Conservation (phyloP, 2,888 invertebrate species). For the Apodemia mormo region DNA sequence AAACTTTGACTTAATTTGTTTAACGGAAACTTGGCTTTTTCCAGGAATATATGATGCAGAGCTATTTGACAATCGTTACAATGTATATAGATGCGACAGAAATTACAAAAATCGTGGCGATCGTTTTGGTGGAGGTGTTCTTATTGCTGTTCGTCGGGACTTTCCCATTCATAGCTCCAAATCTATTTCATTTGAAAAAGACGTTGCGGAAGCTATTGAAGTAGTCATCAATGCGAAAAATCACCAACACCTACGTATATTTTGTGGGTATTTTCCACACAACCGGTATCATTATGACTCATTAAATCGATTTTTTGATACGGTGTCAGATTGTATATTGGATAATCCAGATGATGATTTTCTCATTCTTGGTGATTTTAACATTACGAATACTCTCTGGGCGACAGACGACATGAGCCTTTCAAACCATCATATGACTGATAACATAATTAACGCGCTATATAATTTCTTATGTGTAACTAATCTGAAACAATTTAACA, state of each 20-base stretch:
- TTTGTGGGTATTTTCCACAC: not conserved
- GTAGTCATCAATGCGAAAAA: too few species aligned
- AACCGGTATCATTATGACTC: not conserved
- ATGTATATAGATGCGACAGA: not conserved
- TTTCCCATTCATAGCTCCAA: too few species aligned
- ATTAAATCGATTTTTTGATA: not conserved
- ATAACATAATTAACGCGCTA: not conserved
- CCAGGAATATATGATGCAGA: not conserved
- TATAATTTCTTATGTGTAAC: slow-evolving; percentile 4
- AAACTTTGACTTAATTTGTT: not conserved
- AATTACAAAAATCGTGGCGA: not conserved
- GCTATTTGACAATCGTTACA: not conserved
- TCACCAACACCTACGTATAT: not conserved
- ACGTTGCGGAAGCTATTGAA: too few species aligned
- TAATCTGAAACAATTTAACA: not conserved
- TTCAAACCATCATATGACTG: not conserved
- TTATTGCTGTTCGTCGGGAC: not conserved
- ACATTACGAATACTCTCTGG: not conserved
- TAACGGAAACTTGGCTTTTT: not conserved
- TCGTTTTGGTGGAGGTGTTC: not conserved
- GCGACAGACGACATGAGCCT: not conserved
- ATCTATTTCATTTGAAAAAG: too few species aligned
- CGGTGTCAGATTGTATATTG: not conserved
- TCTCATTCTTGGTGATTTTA: not conserved
- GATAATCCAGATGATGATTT: not conserved